Percentiles rank a stretch among this genome's conserved stretches.
Evolutionary conservation across 2,888 invertebrate genomes (phyloP).

Genomic region (Eilema depressum): DNA sequence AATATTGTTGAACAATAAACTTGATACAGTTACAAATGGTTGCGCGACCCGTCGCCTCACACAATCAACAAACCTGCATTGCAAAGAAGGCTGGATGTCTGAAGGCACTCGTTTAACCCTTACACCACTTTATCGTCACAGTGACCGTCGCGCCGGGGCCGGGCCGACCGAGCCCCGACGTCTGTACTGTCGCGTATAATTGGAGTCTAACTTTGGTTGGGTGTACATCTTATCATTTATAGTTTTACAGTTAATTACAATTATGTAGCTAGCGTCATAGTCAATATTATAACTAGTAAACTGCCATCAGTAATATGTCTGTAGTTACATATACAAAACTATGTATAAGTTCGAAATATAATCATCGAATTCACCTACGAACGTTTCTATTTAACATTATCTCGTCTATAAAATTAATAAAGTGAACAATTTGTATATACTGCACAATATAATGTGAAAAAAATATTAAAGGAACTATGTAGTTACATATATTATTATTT

Average conservation of each 20-base stretch:
- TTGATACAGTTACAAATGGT: constrained; percentile 26
- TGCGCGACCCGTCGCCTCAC: constrained; percentile 57
- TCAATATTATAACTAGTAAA: constrained; percentile 61
- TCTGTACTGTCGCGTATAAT: constrained; percentile 62
- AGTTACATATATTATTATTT: constrained; percentile 28
- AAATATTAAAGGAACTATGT: constrained; percentile 49
- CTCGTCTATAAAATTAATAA: constrained; percentile 38
- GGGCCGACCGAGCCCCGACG: too few species aligned
- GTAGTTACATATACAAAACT: constrained; percentile 37
- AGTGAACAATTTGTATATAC: constrained; percentile 43
- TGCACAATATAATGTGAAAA: constrained; percentile 47
- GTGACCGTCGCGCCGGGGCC: constrained; percentile 55
- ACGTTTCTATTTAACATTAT: constrained; percentile 33
- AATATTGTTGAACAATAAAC: constrained; percentile 30
- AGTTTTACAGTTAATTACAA: constrained; percentile 56
- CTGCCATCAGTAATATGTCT: constrained; percentile 43
- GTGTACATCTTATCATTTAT: constrained; percentile 56
- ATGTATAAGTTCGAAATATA: constrained; percentile 28
- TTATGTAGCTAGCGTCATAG: constrained; percentile 69
- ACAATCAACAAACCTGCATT: constrained; percentile 80
- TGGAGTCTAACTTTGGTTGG: constrained; percentile 75
- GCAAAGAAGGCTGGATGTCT: constrained; percentile 83
- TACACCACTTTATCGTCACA: constrained; percentile 70
- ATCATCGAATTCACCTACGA: constrained; percentile 35
- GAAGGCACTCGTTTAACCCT: constrained; percentile 85